These are phyloP conservation scores for Trichogramma pretiosum DNA, from an alignment of 1,140 invertebrate genomes.

Conservation along the genomic window DNA sequence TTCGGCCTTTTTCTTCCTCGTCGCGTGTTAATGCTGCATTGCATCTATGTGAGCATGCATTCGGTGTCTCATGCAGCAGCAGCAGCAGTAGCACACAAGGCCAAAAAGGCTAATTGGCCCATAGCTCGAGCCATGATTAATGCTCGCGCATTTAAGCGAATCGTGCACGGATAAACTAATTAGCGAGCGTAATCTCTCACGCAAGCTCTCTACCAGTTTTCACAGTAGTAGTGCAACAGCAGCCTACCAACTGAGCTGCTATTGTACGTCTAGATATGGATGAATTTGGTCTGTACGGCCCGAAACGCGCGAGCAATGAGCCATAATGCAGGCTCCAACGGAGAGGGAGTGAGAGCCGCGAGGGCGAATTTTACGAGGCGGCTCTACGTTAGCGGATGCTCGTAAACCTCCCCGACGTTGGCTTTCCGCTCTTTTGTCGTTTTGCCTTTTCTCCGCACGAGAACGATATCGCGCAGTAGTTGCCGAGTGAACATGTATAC, in stretches of 20 bases:
- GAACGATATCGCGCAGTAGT: too few species aligned
- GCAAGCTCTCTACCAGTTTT: constrained; percentile 1
- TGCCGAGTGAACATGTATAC: too few species aligned
- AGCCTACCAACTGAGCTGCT: too few species aligned
- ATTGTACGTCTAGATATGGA: too few species aligned
- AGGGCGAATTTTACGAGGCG: constrained; percentile 12
- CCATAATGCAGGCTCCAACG: too few species aligned
- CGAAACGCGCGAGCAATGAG: too few species aligned
- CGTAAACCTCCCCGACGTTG: constrained; percentile 10
- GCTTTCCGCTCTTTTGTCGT: not conserved
- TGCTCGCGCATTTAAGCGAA: constrained; percentile 32
- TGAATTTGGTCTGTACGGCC: too few species aligned
- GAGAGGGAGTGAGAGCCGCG: too few species aligned
- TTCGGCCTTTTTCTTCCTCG: too few species aligned
- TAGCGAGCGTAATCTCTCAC: constrained; percentile 22
- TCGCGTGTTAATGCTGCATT: not conserved
- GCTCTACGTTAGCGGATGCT: constrained; percentile 10
- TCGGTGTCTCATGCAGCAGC: not conserved
- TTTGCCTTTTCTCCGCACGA: too few species aligned
- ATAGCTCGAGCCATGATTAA: constrained; percentile 32
- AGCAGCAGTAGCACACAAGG: not conserved
- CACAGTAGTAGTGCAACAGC: not conserved
- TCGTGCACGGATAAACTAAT: constrained; percentile 34
- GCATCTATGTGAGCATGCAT: too few species aligned
- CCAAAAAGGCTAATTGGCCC: constrained; percentile 32